Evolutionary conservation across 2,113 vertebrate genomes (phyloP).

Genomic region (Ornithorhynchus anatinus): DNA sequence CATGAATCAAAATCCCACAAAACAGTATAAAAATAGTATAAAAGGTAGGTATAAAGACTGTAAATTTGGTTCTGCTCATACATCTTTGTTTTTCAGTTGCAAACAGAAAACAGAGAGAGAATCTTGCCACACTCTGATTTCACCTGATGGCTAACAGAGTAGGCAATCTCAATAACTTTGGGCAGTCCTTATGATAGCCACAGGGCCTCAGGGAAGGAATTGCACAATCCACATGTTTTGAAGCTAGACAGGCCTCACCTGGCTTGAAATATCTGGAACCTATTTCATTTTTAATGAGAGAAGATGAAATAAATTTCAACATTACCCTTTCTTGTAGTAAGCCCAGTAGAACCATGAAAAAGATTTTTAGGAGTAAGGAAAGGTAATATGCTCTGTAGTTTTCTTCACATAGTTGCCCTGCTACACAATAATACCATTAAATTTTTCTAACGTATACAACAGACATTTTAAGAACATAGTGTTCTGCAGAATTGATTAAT

Average conservation of each 20-base stretch:
- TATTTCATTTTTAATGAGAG: constrained; percentile 5
- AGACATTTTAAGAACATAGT: too few relatives aligned
- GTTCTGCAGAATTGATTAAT: constrained; percentile 27
- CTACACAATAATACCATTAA: too few relatives aligned
- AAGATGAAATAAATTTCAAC: constrained; percentile 38
- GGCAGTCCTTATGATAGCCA: neutral
- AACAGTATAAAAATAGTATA: constrained; percentile 38
- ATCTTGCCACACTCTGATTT: constrained; percentile 9
- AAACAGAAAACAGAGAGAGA: constrained; percentile 19
- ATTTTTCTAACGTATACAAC: too few relatives aligned
- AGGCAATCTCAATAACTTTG: neutral
- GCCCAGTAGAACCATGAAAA: neutral
- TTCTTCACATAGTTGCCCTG: too few relatives aligned
- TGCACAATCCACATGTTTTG: neutral
- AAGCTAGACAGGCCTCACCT: neutral
- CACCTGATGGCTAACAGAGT: neutral
- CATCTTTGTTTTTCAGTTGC: constrained; percentile 26
- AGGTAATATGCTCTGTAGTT: too few relatives aligned
- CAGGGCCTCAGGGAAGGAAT: neutral
- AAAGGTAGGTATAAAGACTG: constrained; percentile 30
- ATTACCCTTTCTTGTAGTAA: constrained; percentile 6
- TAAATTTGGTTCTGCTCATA: constrained; percentile 36
- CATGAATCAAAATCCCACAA: constrained; percentile 56
- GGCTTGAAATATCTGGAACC: neutral
- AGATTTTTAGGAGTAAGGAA: neutral